phyloP scores from a whole-genome alignment of 2,797 vertebrate genomes.

The Rhincodon typus region DNA sequence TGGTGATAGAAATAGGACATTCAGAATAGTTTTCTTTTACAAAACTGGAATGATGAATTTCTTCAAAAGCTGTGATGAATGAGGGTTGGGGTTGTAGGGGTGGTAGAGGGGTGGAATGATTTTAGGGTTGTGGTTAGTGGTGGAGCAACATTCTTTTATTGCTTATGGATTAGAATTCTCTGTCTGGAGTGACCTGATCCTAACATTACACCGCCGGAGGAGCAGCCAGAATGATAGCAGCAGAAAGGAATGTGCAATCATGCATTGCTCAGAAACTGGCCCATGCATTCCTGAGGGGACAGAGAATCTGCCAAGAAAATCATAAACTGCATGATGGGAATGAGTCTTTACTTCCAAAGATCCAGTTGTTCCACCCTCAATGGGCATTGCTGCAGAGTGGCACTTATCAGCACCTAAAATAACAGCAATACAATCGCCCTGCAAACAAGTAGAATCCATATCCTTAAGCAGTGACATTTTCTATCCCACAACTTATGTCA shows the following conservation, averaged over 20 bases:
- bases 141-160: slow-evolving; percentile 46
- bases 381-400: not conserved
- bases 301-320: slow-evolving; percentile 3
- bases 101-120: too few species aligned
- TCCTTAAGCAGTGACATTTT: not conserved
- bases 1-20: not conserved
- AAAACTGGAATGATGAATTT: not conserved
- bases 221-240: slow-evolving; percentile 63
- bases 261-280: slow-evolving; percentile 52
- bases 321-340: not conserved
- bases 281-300: slow-evolving; percentile 49
- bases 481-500: not conserved
- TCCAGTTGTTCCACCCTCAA: not conserved
- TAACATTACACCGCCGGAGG: slow-evolving; percentile 66
- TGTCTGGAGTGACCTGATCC: slow-evolving; percentile 55
- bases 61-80: not conserved
- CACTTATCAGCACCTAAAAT: not conserved
- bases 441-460: not conserved
- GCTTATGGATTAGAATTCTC: slow-evolving; percentile 49
- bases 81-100: not conserved
- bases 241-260: slow-evolving; percentile 63
- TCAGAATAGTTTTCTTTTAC: not conserved
- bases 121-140: not conserved
- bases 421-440: not conserved
- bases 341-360: not conserved